Evolutionary conservation across 2,797 vertebrate species (phyloP), one percentile per base, ranked within the genome.

Genomic region (Labeo calbasu): DNA sequence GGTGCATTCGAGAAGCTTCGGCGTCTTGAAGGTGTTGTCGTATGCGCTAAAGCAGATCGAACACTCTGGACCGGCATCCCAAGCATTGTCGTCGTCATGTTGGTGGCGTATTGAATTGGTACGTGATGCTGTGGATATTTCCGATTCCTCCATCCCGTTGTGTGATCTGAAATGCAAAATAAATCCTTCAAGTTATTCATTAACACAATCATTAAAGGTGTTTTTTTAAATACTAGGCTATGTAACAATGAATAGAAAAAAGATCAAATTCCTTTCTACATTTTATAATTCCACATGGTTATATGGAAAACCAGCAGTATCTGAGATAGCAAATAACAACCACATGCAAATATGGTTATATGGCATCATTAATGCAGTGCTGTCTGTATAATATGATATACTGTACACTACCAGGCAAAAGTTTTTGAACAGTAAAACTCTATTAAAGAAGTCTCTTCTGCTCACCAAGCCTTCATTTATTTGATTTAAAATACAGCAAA

Each of bases 41-140:
- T 96, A 97, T 75, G 91, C 89, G 8, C 91, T 94, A 92, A 95
- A 97, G 90, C 96, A 97, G 86, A 97, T 96, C 87, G 96, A 95
- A 76, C 96, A 96, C 72, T 97, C 96, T 0, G 96, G 91, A 0
- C 91, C 93, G 19, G 19, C 23, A 0, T 93, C 94, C 13, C 92
- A 40, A 0, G 87, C 92, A n/a, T 87, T 92, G 0, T 94, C 93
- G 0, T 89, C n/a, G 82, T 84, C 80, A 71, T 65, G 78, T 55
- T 50, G 69, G 23, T 79, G 77, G 5, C 6, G 12, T 65, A 48
- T 57, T 77, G 75, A 55, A 36, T 23, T 23, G 11, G 77, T 17
- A 19, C 1, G 59, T 53, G 79, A 43, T 48, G 25, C 77, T 46
- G 69, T 59, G 46, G 73, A 57, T 71, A 66, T 53, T 13, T 72